Evolutionary conservation across 2,797 vertebrate genomes (phyloP), one percentile per base, ranked within the genome.

Genomic region (Microctenopoma steveboyesi): DNA sequence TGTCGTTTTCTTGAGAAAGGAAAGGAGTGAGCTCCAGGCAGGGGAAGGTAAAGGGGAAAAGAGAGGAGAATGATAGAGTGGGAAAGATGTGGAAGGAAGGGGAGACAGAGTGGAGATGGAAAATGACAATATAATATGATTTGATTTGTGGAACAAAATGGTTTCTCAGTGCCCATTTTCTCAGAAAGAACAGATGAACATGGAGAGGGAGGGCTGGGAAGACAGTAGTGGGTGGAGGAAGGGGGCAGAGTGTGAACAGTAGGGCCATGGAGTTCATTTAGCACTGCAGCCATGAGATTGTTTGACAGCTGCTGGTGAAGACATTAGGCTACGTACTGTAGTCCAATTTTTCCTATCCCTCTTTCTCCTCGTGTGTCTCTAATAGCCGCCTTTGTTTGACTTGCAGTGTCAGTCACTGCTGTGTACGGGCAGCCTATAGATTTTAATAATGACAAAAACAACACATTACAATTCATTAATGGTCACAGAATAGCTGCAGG

Each of bases 121-220:
- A 92, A 91, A 89, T 87, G 88, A 91, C 85, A 91, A 89, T 90
- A 80, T 88, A 90, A 91, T 91, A 82, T 88, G 86, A 91, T 91
- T 90, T 88, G 89, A 90, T 90, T 88, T 89, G 89, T 79, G 78
- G 82, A 76, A 68, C 62, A 68, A 76, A 87, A 88, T 87, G 82
- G 87, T 85, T 80, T 85, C 87, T 88, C 80, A 68, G 70, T 66
- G 63, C 66, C 82, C 73, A 81, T 86, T 88, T 88, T 80, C 67
- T 40, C 59, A 53, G 67, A 74, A 71, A 72, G 66, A 74, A 74
- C 65, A 58, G 43, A 54, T 27, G 67, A 68, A 33, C 7, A 28
- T 50, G 16, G 55, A 47, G 39, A 30, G 61, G 62, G 59, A 45
- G 62, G 25, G 55, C 4, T 48, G 74, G 69, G 56, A 79, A 72